phyloP scores from a whole-genome alignment of 2,888 invertebrate species.

The Cantharis rufa region DNA sequence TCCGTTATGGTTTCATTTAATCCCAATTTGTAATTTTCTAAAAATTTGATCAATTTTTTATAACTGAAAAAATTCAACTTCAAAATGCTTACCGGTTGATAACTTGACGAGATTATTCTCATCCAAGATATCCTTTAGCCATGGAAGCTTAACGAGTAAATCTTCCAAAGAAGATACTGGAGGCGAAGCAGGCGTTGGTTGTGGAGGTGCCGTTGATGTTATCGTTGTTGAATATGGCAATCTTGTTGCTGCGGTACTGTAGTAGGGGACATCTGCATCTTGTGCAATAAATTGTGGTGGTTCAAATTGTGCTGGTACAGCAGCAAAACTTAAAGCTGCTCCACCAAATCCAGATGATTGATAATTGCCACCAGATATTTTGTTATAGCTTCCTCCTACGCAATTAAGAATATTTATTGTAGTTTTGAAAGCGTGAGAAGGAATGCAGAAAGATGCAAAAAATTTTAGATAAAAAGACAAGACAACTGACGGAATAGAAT shows the following conservation, averaged over 20 bases:
- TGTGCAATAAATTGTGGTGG: neutral
- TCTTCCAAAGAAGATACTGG: neutral
- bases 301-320: neutral
- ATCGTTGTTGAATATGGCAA: neutral
- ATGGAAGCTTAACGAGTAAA: slow-evolving; percentile 3
- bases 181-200: neutral
- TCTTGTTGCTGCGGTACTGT: neutral
- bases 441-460: neutral
- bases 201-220: neutral
- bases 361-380: neutral
- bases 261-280: neutral
- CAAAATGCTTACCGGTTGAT: slow-evolving; percentile 7
- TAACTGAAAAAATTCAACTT: neutral
- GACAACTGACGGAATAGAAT: neutral
- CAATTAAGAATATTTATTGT: neutral
- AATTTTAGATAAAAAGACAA: neutral
- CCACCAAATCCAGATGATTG: neutral
- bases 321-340: neutral
- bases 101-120: slow-evolving; percentile 6
- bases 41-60: neutral
- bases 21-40: slow-evolving; percentile 12
- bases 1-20: slow-evolving; percentile 15
- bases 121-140: slow-evolving; percentile 9
- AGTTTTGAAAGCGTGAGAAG: neutral
- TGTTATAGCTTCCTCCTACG: neutral